Conservation (phyloP, 1,140 invertebrate species). For the Drosophila funebris region DNA sequence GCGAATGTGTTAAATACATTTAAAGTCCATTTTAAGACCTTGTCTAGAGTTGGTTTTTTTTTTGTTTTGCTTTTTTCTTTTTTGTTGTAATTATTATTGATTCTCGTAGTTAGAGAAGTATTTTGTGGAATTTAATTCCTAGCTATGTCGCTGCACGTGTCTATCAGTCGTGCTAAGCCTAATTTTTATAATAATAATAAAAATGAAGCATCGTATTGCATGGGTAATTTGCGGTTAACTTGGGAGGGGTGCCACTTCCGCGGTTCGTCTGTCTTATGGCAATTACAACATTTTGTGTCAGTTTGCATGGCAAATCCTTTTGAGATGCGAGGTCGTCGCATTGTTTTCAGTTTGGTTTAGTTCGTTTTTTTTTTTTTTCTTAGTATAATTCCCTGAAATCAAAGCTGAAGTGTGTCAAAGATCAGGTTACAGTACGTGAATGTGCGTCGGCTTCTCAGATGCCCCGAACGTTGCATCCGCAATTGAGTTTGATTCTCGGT, state of each 20-base stretch:
- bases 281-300: constrained; percentile 83
- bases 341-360: constrained; percentile 31
- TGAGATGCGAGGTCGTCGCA: constrained; percentile 31
- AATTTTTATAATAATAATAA: constrained; percentile 82
- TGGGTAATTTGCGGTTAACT: constrained; percentile 58
- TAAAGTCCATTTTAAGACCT: constrained; percentile 29
- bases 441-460: constrained; percentile 57
- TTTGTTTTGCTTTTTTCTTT: not conserved
- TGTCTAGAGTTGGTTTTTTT: not conserved
- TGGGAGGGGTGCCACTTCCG: not conserved
- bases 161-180: constrained; percentile 60
- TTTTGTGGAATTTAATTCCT: constrained; percentile 24
- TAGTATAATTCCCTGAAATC: constrained; percentile 76
- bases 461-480: constrained; percentile 55
- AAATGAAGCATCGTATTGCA: constrained; percentile 66
- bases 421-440: constrained; percentile 63
- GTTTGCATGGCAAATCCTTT: constrained; percentile 72
- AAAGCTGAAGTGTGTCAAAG: constrained; percentile 77
- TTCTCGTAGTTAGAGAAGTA: constrained; percentile 1
- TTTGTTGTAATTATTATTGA: constrained; percentile 12
- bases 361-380: constrained; percentile 25
- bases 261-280: constrained; percentile 32
- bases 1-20: constrained; percentile 48
- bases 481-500: constrained; percentile 79
- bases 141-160: constrained; percentile 51